Conservation (phyloP, 1,140 invertebrate genomes). For the Euschistus heros region DNA sequence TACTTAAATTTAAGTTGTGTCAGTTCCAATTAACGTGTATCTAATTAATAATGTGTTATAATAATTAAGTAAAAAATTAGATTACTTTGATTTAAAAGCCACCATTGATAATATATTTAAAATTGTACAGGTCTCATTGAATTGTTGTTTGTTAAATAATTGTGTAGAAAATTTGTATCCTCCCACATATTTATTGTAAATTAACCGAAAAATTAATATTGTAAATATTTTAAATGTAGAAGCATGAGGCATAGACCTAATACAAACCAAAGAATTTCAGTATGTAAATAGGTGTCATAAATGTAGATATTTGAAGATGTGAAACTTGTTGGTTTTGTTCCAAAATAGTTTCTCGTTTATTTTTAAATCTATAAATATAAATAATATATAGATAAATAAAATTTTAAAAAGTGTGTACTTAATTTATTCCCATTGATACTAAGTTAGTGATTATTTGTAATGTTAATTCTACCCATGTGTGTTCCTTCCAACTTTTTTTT, state of each 20-base stretch:
- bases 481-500: neutral
- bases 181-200: neutral
- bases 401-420: neutral
- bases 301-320: neutral
- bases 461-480: neutral
- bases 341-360: neutral
- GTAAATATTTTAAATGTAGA: slow-evolving; percentile 4
- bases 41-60: no score
- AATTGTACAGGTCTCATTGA: neutral
- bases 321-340: neutral
- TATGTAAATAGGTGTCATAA: neutral
- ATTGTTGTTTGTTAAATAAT: neutral
- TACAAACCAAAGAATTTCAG: slow-evolving; percentile 9
- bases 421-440: neutral
- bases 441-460: slow-evolving; percentile 9
- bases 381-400: neutral
- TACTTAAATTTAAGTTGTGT: no score
- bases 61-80: no score
- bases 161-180: neutral
- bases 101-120: neutral
- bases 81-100: no score
- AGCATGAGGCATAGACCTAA: slow-evolving; percentile 10
- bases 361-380: neutral
- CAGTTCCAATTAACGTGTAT: no score
- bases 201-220: neutral